phyloP scores from a whole-genome alignment of 2,888 invertebrate species.

The Cerastis rubricosa region DNA sequence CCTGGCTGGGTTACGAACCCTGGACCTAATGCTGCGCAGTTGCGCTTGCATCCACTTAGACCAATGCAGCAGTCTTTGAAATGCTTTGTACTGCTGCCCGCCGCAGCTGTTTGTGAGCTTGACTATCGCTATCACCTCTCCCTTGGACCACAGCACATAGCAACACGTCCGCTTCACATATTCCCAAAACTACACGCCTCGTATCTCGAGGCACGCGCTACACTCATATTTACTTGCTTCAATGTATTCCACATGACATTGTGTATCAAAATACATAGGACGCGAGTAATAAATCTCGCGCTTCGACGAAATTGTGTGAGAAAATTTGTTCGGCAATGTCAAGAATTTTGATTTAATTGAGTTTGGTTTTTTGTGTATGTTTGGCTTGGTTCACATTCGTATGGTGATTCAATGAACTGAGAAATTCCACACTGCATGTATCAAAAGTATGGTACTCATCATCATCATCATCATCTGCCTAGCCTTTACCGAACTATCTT shows the following conservation, averaged over 20 bases:
- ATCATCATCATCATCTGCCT: too few species aligned
- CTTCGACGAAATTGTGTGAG: not conserved
- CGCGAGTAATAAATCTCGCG: not conserved
- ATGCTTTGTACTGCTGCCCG: not conserved
- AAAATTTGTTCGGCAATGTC: not conserved
- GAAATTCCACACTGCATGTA: not conserved
- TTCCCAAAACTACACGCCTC: constrained; percentile 15
- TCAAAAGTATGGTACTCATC: too few species aligned
- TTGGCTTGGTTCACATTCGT: not conserved
- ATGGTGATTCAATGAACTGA: constrained; percentile 4
- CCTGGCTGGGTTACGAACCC: not conserved
- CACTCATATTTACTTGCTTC: constrained; percentile 25
- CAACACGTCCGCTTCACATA: constrained; percentile 26
- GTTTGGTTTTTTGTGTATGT: constrained; percentile 2
- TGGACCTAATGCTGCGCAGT: not conserved
- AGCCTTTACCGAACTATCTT: too few species aligned
- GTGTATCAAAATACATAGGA: constrained; percentile 2
- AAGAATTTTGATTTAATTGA: constrained; percentile 12
- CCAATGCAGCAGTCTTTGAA: not conserved
- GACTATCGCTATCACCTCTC: not conserved
- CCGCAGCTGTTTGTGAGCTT: not conserved
- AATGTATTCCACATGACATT: not conserved
- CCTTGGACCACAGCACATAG: not conserved
- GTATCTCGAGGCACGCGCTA: constrained; percentile 2
- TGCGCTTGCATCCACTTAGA: too few species aligned